phyloP scores from a whole-genome alignment of 2,797 vertebrate species.

The Taenioides sp. region DNA sequence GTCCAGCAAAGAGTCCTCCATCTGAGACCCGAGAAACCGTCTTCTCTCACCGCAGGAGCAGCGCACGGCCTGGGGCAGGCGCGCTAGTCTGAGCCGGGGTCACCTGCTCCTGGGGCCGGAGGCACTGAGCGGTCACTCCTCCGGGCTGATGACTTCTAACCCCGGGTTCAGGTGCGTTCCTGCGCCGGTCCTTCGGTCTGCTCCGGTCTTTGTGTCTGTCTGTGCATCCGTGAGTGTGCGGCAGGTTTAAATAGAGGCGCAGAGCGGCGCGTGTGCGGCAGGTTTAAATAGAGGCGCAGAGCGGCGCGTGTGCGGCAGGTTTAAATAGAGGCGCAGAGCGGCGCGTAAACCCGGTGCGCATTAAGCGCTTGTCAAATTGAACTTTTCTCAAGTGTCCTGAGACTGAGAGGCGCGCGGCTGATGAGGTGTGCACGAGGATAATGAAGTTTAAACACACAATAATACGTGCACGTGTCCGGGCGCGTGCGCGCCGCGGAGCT shows the following conservation, averaged over 20 bases:
- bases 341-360: too few species aligned
- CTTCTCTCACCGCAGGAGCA: neutral
- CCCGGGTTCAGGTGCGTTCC: too few species aligned
- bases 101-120: too few species aligned
- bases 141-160: too few species aligned
- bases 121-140: too few species aligned
- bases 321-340: neutral
- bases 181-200: neutral
- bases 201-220: neutral
- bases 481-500: neutral
- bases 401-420: neutral
- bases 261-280: neutral
- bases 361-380: neutral
- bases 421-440: neutral
- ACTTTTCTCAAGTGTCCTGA: neutral
- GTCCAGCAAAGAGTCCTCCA: conserved; percentile 10
- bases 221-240: neutral
- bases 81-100: too few species aligned
- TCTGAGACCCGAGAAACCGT: neutral
- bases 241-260: neutral
- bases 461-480: neutral
- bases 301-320: neutral
- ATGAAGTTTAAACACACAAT: neutral
- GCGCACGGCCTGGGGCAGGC: too few species aligned
- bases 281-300: neutral